Evolutionary conservation across 2,797 vertebrate species (phyloP), one percentile per base, ranked within the genome.

Genomic region (Peromyscus attwateri): DNA sequence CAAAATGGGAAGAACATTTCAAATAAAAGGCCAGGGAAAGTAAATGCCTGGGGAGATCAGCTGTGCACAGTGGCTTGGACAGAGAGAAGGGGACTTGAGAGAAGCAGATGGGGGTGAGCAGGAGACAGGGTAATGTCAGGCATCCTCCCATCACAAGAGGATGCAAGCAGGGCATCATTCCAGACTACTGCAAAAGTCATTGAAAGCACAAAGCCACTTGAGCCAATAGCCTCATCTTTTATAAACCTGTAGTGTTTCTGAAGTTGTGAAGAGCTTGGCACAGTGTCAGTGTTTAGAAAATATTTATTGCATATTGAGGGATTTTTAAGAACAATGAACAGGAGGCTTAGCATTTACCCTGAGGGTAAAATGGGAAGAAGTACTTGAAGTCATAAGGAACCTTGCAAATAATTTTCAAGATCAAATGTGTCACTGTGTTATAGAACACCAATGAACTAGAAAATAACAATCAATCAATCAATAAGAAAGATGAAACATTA

Each of bases 281-380:
- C 9, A 76, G 1, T 25, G 73, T 81, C 87, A 68, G 52, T 91
- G 64, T 91, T 95, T 95, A 77, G 96, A 90, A 96, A 96, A 96
- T 94, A 97, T 95, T 89, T 94, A 89, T 82, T 89, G 57, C 46
- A 40, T 46, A n/a, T 57, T 37, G 70, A 96, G 80, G 43, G 82
- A 82, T 60, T 96, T 92, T 77, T 73, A 95, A 75, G 81, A 94
- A 62, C 76, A 40, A 73, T 66, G 11, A 80, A 25, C 81, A 4
- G 52, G 62, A 95, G 46, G 27, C 64, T 96, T 90, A 82, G 34
- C 85, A 46, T 94, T 87, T 87, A n/a, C 93, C 60, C 90, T 21
- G 43, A 92, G 31, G 85, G 84, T 27, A 93, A 87, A 90, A 55
- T 7, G 55, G 84, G 91, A 75, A 88, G 89, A 82, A 92, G 11